These are phyloP conservation scores for Rhinophrynus dorsalis DNA, from an alignment of 2,797 vertebrate genomes.

Conservation along the genomic window DNA sequence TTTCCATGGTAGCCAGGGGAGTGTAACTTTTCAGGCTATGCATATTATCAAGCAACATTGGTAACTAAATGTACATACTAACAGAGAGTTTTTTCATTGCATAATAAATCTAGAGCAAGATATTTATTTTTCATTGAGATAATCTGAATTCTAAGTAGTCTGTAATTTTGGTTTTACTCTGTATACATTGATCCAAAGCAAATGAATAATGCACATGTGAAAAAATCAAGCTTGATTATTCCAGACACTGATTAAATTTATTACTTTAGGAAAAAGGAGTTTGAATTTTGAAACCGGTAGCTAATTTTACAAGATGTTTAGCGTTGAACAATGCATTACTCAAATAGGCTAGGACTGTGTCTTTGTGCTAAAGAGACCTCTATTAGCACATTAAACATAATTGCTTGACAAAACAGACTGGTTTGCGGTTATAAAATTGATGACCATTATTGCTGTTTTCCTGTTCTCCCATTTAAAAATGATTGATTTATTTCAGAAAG, in stretches of 20 bases:
- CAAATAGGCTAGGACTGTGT: background rate
- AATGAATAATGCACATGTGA: background rate
- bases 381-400: conserved; percentile 5
- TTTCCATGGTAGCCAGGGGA: too few relatives aligned
- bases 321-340: background rate
- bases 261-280: background rate
- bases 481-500: conserved; percentile 25
- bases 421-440: conserved; percentile 7
- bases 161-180: background rate
- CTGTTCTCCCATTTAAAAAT: background rate
- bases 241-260: background rate
- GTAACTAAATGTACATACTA: too few relatives aligned
- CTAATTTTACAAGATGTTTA: background rate
- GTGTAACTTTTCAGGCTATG: too few relatives aligned
- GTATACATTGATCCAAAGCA: background rate
- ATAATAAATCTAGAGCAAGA: too few relatives aligned
- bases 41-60: too few relatives aligned
- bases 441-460: conserved; percentile 19
- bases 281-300: background rate
- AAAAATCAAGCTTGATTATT: background rate
- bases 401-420: conserved; percentile 17
- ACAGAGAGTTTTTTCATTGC: too few relatives aligned
- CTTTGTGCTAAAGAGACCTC: background rate
- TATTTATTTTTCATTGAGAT: background rate
- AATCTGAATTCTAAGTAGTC: background rate